Percentiles rank a stretch among this genome's conserved stretches.
Evolutionary conservation across 2,888 invertebrate species (phyloP).

Genomic region (Rhagonycha lutea): DNA sequence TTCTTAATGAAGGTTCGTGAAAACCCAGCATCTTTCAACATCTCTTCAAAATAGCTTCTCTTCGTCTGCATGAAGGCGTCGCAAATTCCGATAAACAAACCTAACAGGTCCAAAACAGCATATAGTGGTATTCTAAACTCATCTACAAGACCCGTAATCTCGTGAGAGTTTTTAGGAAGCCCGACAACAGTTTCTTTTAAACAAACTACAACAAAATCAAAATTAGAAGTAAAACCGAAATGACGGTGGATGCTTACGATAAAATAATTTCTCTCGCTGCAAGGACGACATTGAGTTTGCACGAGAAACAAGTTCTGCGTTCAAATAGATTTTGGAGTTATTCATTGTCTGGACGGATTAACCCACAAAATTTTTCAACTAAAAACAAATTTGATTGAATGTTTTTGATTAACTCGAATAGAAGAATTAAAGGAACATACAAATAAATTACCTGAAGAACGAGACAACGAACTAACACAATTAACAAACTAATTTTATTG

Average conservation of each 20-base stretch:
- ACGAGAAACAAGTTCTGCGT: not conserved
- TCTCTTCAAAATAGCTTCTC: not conserved
- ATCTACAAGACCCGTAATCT: not conserved
- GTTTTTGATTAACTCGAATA: not conserved
- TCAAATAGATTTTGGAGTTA: not conserved
- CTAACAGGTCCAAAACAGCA: not conserved
- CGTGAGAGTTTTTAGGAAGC: not conserved
- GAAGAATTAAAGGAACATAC: not conserved
- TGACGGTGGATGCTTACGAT: not conserved
- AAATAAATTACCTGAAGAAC: not conserved
- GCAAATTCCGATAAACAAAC: not conserved
- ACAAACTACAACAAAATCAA: not conserved
- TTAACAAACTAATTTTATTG: not conserved
- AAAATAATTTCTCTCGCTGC: not conserved
- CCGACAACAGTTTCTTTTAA: not conserved
- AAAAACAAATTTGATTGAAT: not conserved
- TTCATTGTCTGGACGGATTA: not conserved
- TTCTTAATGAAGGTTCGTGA: constrained; percentile 40
- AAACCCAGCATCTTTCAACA: not conserved
- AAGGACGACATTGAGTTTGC: not conserved
- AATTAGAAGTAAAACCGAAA: not conserved
- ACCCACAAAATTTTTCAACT: not conserved
- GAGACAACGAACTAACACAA: not conserved
- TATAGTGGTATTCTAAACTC: not conserved
- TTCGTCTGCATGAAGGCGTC: not conserved